Percentiles rank a stretch among this genome's conserved stretches.
These are phyloP conservation scores for Prenolepis imparis DNA, from an alignment of 2,888 invertebrate species.

Conservation along the genomic window DNA sequence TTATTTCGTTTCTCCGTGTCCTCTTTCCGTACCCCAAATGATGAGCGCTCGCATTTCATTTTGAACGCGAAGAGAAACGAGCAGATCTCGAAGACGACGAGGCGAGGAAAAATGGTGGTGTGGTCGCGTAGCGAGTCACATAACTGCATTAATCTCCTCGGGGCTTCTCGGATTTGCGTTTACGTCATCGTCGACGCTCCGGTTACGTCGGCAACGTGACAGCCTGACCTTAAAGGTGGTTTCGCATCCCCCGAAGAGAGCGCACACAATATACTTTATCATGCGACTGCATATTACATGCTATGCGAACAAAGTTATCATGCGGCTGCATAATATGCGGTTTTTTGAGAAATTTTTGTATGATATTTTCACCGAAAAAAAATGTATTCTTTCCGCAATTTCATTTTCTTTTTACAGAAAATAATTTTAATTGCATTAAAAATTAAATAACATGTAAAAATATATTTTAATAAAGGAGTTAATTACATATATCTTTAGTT, in stretches of 20 bases:
- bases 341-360: background rate
- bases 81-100: background rate
- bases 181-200: constrained; percentile 74
- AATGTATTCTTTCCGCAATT: background rate
- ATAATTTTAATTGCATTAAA: background rate
- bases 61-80: constrained; percentile 31
- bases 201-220: constrained; percentile 72
- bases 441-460: background rate
- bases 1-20: background rate
- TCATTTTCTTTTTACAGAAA: background rate
- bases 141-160: constrained; percentile 76
- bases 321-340: background rate
- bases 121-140: constrained; percentile 52
- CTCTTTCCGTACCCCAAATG: background rate
- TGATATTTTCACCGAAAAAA: background rate
- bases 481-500: background rate
- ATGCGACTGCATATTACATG: constrained; percentile 18
- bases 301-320: constrained; percentile 12
- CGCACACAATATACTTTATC: background rate
- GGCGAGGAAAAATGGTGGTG: constrained; percentile 37
- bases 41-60: constrained; percentile 42
- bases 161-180: constrained; percentile 79
- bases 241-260: constrained; percentile 45
- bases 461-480: background rate
- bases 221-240: constrained; percentile 68